Evolutionary conservation across 2,888 invertebrate genomes (phyloP).

Genomic region (Drosophila acutilabella): DNA sequence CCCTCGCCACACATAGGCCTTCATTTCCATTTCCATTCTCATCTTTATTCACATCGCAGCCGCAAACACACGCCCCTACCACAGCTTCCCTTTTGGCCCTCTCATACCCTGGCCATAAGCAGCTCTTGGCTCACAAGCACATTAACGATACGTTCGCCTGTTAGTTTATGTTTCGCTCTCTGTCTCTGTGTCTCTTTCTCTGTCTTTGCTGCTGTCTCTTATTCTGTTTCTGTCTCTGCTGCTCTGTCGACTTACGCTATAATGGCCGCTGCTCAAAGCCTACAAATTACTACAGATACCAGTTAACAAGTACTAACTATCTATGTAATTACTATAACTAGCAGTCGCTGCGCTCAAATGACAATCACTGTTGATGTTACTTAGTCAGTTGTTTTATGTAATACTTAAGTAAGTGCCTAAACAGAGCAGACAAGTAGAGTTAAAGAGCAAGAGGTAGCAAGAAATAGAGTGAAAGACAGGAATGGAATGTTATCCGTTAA

Average conservation of each 20-base stretch:
- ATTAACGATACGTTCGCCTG: constrained; percentile 70
- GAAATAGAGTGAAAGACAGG: not conserved
- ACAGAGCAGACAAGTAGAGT: not conserved
- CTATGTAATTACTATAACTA: constrained; percentile 19
- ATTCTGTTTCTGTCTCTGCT: not conserved
- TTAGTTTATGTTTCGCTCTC: constrained; percentile 50
- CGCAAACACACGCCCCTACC: not conserved
- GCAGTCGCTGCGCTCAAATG: constrained; percentile 6
- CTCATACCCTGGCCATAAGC: not conserved
- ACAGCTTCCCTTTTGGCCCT: too few species aligned
- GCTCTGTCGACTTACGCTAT: constrained; percentile 57
- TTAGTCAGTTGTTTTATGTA: not conserved
- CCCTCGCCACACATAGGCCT: constrained; percentile 11
- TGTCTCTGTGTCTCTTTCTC: constrained; percentile 3
- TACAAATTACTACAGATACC: constrained; percentile 53
- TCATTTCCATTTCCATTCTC: constrained; percentile 30
- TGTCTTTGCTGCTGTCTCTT: not conserved
- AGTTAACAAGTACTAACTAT: constrained; percentile 26
- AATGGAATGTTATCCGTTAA: not conserved
- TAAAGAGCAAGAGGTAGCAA: not conserved
- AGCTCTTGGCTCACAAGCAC: constrained; percentile 42
- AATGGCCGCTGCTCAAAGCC: constrained; percentile 63
- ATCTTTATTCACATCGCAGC: constrained; percentile 26
- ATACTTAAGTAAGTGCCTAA: constrained; percentile 5
- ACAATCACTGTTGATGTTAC: constrained; percentile 21